phyloP scores from a whole-genome alignment of 2,113 vertebrate species.

The Mesoclemmys tuberculata region DNA sequence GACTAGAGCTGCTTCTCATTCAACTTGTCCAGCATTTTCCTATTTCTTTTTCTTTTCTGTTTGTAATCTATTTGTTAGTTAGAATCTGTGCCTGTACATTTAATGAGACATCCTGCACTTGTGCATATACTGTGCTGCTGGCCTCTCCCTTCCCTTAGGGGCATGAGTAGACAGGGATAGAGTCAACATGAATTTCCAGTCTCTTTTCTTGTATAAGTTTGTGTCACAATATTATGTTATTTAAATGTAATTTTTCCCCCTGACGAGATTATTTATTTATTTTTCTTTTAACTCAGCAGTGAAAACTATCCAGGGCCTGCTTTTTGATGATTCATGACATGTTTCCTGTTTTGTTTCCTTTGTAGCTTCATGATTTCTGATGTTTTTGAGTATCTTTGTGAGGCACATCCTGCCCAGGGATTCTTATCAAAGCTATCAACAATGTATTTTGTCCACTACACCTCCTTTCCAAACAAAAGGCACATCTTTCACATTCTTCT shows the following conservation, averaged over 20 bases:
- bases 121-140: background rate
- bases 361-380: slow-evolving; percentile 46
- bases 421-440: slow-evolving; percentile 19
- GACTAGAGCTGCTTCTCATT: background rate
- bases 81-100: slow-evolving; percentile 30
- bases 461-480: slow-evolving; percentile 5
- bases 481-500: background rate
- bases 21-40: background rate
- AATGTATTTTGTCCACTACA: slow-evolving; percentile 58
- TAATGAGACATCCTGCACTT: slow-evolving; percentile 31
- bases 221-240: slow-evolving; percentile 11
- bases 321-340: slow-evolving; percentile 67
- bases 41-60: background rate
- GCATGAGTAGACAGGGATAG: background rate
- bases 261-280: no score
- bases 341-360: slow-evolving; percentile 82
- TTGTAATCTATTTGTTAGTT: background rate
- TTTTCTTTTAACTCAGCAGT: slow-evolving; percentile 23
- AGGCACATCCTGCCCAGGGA: slow-evolving; percentile 60
- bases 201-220: background rate
- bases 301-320: slow-evolving; percentile 36
- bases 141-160: background rate
- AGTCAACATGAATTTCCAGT: slow-evolving; percentile 44
- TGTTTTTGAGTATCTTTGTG: slow-evolving; percentile 69
- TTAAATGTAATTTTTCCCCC: slow-evolving; percentile 1